Evolutionary conservation across 2,113 vertebrate species (phyloP), one percentile per base, ranked within the genome.

Genomic region (Lasiurus cinereus): DNA sequence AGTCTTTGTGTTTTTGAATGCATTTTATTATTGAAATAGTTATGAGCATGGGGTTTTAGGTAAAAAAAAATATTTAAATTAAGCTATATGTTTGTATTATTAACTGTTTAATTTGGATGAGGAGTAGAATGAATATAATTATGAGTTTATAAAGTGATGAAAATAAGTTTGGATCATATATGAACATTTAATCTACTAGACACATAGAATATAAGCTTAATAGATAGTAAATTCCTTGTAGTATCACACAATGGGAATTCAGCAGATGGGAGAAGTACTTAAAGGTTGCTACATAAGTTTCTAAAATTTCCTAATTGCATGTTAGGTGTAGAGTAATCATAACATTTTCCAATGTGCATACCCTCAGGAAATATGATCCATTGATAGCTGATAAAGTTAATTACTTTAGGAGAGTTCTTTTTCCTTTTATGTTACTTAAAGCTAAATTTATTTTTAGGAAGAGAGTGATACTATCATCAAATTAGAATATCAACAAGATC

Each of bases 401-500:
- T 96, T 87, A 83, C 11, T 64, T 83, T 13, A 56, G 24, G 33
- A 50, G 31, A 69, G 83, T 92, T 92, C 24, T 48, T 85, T 91
- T 88, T 89, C 50, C 12, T 72, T 74, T 93, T 87, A 22, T 67
- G 31, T 11, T 72, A 72, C 19, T 96, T 93, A 88, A 91, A 77
- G 15, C 31, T 86, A 67, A 92, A 64, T 80, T 86, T 93, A 96
- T 92, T 97, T 85, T 91, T 92, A 87, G 90, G 86, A 84, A 92
- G 85, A 88, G 85, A 85, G 69, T 85, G 76, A 90, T 97, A 92
- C 31, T 88, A 85, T 83, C 56, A 92, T 90, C 82, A 95, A 88
- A 94, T 88, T 90, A 90, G 67, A 97, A 92, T 96, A 90, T 88
- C 85, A 94, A 64, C 96, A 83, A 90, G 67, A 39, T 93, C n/a